A percentile compares a stretch with the other conserved stretches of the same genome.
Evolutionary conservation across 2,888 invertebrate genomes (phyloP).

Genomic region (Cephonodes hylas): DNA sequence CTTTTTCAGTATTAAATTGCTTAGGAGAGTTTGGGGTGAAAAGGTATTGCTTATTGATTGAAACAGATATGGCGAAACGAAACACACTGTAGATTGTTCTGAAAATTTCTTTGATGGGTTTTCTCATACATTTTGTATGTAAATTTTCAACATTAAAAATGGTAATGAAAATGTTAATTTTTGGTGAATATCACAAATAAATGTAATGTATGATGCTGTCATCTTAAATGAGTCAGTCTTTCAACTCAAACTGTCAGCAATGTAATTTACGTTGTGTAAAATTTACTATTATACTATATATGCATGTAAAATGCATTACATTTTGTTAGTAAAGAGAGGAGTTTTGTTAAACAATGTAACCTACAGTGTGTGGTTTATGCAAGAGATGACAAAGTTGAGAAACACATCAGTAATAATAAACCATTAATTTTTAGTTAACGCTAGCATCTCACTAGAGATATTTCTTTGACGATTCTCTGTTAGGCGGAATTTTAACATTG

Average conservation of each 20-base stretch:
- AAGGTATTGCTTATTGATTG: not conserved
- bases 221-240: too few species aligned
- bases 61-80: not conserved
- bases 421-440: slow-evolving; percentile 2
- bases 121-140: not conserved
- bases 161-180: too few species aligned
- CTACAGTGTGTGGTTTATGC: not conserved
- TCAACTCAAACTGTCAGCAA: too few species aligned
- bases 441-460: not conserved
- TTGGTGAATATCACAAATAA: too few species aligned
- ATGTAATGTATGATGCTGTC: too few species aligned
- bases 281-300: too few species aligned
- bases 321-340: too few species aligned
- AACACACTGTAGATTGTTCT: not conserved
- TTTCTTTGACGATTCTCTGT: not conserved
- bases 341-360: too few species aligned
- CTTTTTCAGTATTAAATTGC: not conserved
- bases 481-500: slow-evolving; percentile 21
- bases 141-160: too few species aligned
- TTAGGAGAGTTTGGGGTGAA: not conserved
- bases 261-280: too few species aligned
- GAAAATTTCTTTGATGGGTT: not conserved
- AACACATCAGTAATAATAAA: not conserved
- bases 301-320: too few species aligned
- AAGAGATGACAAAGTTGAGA: not conserved